Evolutionary conservation across 1,140 invertebrate species (phyloP), one percentile per base, ranked within the genome.

Genomic region (Drosophila ironensis): DNA sequence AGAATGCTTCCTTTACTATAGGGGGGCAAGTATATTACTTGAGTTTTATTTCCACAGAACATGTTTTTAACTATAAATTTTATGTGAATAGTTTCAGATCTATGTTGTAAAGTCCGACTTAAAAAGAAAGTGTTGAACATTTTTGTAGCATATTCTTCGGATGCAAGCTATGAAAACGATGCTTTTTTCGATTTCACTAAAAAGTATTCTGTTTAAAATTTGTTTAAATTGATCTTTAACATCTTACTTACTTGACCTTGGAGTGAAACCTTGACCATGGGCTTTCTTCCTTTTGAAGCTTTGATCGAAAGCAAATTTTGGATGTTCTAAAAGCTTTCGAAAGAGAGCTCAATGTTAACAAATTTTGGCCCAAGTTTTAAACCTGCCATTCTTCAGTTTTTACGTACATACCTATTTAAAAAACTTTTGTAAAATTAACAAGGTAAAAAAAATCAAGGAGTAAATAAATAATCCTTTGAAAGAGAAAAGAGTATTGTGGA

Each of bases 291-390:
- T 0, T 0, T 12, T 1, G 8, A 64, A 37, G 37, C 51, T 24
- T 7, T 3, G 1, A 30, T n/a, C 14, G 7, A 41, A 28, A 24
- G 19, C 12, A 6, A 16, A 35, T 17, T 7, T 5, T 12, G 33
- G 20, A 12, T 7, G 30, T 54, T 47, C 59, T 66, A 16, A 44
- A 76, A 59, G 44, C 17, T 46, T 17, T 12, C 1, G 6, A 6
- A 19, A 17, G 20, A 46, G 8, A 50, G 25, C 40, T 14, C 3
- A 1, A 0, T n/a, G 7, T 1, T 9, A 24, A 12, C 11, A 25
- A 11, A 24, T 25, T 42, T 19, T 60, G 24, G 38, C 19, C 56
- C 37, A 33, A 42, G 25, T 33, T 1, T 30, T 42, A 5, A 60
- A 60, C 56, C 56, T 22, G 16, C 4, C n/a, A 4, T 11, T 9